These are phyloP conservation scores for Chloroclysta siterata DNA, from an alignment of 2,888 invertebrate species.

Conservation along the genomic window DNA sequence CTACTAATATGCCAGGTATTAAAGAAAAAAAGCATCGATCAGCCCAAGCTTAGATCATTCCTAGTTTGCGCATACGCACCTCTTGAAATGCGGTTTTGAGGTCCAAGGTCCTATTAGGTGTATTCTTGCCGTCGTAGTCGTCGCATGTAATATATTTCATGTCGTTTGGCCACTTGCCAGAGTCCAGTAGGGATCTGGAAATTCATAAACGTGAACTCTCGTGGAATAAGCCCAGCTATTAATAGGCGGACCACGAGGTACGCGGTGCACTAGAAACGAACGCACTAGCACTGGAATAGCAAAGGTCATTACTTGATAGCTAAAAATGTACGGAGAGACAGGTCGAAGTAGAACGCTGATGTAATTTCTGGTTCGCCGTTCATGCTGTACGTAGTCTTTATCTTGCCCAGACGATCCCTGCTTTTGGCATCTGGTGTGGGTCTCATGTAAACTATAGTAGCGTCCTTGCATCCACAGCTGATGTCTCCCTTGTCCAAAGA, in stretches of 20 bases:
- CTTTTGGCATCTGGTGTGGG: conserved; percentile 89
- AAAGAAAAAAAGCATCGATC: background rate
- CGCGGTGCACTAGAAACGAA: conserved; percentile 61
- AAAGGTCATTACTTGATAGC: conserved; percentile 88
- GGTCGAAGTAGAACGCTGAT: conserved; percentile 95
- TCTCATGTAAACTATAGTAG: conserved; percentile 90
- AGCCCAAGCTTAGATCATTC: background rate
- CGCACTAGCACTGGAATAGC: conserved; percentile 60
- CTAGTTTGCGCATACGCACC: conserved; percentile 67
- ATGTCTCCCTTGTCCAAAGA: conserved; percentile 91
- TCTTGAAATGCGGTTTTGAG: conserved; percentile 88
- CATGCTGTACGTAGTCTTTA: conserved; percentile 89
- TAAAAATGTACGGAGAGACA: conserved; percentile 89
- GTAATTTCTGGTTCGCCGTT: conserved; percentile 90
- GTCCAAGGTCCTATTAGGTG: conserved; percentile 89
- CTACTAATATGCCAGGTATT: no score
- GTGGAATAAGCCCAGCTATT: conserved; percentile 75
- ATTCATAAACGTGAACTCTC: conserved; percentile 71
- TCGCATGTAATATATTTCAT: conserved; percentile 91
- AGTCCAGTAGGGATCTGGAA: conserved; percentile 88
- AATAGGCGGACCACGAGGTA: conserved; percentile 67
- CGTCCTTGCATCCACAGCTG: conserved; percentile 90
- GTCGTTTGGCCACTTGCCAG: conserved; percentile 90
- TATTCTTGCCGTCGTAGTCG: conserved; percentile 90
- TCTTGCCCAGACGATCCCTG: conserved; percentile 88